A percentile compares a stretch with the other conserved stretches of the same genome.
Conservation (phyloP, 2,888 invertebrate genomes). For the Biston stratarius region DNA sequence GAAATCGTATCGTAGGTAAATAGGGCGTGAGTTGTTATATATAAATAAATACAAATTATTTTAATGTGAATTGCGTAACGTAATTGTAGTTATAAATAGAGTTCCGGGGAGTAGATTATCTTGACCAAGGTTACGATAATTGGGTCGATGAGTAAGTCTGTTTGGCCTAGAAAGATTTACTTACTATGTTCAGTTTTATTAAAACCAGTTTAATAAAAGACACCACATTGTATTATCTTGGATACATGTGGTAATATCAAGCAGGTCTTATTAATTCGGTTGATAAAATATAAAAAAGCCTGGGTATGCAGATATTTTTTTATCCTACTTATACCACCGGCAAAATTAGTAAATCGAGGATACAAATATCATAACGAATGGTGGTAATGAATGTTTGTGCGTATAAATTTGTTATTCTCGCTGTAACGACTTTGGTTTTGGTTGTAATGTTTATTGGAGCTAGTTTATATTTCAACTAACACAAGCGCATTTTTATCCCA, state of each 20-base stretch:
- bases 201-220: slow-evolving; percentile 26
- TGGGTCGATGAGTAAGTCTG: slow-evolving; percentile 42
- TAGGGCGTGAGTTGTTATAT: background rate
- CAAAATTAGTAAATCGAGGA: no score
- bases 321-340: no score
- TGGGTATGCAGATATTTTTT: no score
- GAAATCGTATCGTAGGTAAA: background rate
- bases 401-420: no score
- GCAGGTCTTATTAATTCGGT: slow-evolving; percentile 2
- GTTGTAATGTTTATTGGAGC: background rate
- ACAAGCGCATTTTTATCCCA: no score
- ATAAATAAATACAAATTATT: background rate
- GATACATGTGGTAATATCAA: no score
- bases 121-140: slow-evolving; percentile 56
- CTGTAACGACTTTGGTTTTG: no score
- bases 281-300: no score
- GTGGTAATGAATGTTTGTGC: no score
- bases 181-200: slow-evolving; percentile 3
- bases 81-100: background rate
- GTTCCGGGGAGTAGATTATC: slow-evolving; percentile 38
- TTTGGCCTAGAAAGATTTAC: slow-evolving; percentile 25
- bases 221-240: slow-evolving; percentile 6
- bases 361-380: no score
- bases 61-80: slow-evolving; percentile 10
- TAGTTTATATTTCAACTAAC: no score